Evolutionary conservation across 2,113 vertebrate genomes (phyloP), one percentile per base, ranked within the genome.

Genomic region (Odontophorus gujanensis): DNA sequence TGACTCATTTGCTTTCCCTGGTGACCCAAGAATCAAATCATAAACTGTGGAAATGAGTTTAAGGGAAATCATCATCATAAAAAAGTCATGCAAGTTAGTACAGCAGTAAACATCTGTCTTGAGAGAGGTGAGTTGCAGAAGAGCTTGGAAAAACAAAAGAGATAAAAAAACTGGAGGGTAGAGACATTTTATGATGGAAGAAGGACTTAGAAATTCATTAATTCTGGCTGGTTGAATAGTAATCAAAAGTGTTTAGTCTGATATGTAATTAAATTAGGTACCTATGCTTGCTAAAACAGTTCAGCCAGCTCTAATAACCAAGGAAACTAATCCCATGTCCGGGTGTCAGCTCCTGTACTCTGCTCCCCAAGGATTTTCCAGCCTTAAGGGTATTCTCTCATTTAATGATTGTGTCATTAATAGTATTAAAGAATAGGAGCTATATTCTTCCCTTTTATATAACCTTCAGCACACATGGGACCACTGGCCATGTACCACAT

Each of bases 221-320:
- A 85, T 91, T 67, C 38, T 85, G 42, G 2, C 21, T 92, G 67
- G 13, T 8, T 87, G 71, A 82, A 80, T 87, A 87, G 79, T 59
- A 85, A 89, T 89, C 30, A 88, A 50, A 91, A 87, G 6, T 81
- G n/a, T 89, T 93, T 82, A 92, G 67, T 62, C 57, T 91, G 47
- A 77, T 89, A 75, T 63, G 61, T 95, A 82, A 92, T 95, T 96
- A 82, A 85, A 87, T 95, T 89, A 82, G 42, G n/a, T 92, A 89
- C 42, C 38, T 74, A 50, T 89, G 89, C 74, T 81, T 83, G 42
- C 73, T 91, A 73, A 91, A 95, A 91, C 26, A 53, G 81, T 85
- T 92, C 87, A 93, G 59, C 25, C 47, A 80, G 25, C 67, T 85
- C 55, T 89, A 43, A 87, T 80, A 92, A 87, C 47, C 42, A 87